A percentile compares a stretch with the other conserved stretches of the same genome.
These are phyloP conservation scores for Nephrotoma flavescens DNA, from an alignment of 2,888 invertebrate genomes.

Conservation along the genomic window DNA sequence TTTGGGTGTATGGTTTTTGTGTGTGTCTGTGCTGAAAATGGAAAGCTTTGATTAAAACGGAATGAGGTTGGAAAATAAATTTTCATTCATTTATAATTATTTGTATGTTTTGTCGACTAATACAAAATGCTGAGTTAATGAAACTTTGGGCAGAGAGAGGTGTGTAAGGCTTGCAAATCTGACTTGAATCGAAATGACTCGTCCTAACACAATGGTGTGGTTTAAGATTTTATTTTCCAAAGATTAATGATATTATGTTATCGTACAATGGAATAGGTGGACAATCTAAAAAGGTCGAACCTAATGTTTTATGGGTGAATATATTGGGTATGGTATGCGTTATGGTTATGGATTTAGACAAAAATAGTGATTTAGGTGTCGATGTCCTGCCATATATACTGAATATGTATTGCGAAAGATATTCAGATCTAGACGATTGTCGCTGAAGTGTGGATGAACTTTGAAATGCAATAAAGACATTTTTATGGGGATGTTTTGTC, in stretches of 20 bases:
- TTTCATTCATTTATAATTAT: not conserved
- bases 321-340: too few species aligned
- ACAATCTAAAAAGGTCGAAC: not conserved
- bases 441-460: too few species aligned
- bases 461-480: too few species aligned
- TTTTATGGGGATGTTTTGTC: too few species aligned
- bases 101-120: not conserved
- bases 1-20: not conserved
- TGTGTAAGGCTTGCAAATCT: not conserved
- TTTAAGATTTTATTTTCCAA: not conserved
- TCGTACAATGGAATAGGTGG: not conserved
- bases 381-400: too few species aligned
- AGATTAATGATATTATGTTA: not conserved
- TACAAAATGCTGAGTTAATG: too few species aligned
- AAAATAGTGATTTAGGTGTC: too few species aligned
- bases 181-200: too few species aligned
- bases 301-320: too few species aligned
- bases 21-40: not conserved
- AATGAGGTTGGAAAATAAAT: not conserved
- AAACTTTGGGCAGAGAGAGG: not conserved
- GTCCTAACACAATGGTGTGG: not conserved
- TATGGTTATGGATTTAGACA: too few species aligned
- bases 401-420: too few species aligned
- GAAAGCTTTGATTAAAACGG: not conserved
- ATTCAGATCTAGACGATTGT: too few species aligned